Percentiles rank a stretch among this genome's conserved stretches.
These are phyloP conservation scores for Yponomeuta cagnagella DNA, from an alignment of 2,888 invertebrate genomes.

Conservation along the genomic window DNA sequence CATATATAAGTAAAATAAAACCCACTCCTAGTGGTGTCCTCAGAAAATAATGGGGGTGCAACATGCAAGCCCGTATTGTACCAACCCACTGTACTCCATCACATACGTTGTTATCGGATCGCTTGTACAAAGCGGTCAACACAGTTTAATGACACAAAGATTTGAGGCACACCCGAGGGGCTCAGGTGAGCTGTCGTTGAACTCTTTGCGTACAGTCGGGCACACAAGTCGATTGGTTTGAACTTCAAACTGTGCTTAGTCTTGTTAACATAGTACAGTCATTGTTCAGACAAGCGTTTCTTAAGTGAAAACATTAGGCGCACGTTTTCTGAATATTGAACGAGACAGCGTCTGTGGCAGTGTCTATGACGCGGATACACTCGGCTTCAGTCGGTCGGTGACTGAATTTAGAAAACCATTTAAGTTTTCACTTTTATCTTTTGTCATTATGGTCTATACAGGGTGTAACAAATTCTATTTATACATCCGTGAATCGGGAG, in stretches of 20 bases:
- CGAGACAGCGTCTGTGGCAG: no score
- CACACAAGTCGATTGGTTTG: neutral
- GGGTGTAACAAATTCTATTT: no score
- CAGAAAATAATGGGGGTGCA: neutral
- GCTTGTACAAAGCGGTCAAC: neutral
- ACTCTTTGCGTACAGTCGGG: neutral
- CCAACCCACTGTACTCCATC: neutral
- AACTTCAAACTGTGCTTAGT: neutral
- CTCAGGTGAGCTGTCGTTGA: neutral
- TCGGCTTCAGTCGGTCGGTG: no score
- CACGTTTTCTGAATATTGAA: neutral
- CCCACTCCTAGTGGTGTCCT: no score
- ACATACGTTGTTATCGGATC: neutral
- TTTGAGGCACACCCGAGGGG: conserved; percentile 1
- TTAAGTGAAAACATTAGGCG: neutral
- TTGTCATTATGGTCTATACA: no score
- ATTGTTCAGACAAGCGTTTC: neutral
- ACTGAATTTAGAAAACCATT: no score
- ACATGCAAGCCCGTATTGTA: neutral
- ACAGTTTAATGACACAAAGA: neutral
- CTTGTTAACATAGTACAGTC: neutral
- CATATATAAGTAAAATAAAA: no score
- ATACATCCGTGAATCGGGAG: no score
- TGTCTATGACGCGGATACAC: no score
- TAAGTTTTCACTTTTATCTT: no score